Conservation (phyloP, 2,113 vertebrate genomes). For the Oriolus oriolus region DNA sequence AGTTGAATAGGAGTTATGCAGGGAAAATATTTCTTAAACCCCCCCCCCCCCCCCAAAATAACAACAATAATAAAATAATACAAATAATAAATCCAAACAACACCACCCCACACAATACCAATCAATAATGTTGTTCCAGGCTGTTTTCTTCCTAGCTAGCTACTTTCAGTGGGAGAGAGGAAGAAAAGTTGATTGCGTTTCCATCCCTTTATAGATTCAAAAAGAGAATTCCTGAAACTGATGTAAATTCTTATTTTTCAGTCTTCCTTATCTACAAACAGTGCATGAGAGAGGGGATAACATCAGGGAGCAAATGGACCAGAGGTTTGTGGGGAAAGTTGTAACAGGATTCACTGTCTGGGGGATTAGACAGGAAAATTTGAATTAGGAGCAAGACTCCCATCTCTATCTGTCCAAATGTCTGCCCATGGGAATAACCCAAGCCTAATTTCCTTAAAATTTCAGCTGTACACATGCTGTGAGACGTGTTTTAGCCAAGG, state of each 20-base stretch:
- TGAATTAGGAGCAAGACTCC: neutral
- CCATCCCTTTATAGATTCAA: neutral
- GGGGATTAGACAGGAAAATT: neutral
- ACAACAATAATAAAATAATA: neutral
- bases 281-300: neutral
- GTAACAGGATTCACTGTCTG: neutral
- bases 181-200: neutral
- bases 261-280: neutral
- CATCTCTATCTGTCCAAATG: neutral
- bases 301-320: neutral
- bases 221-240: neutral
- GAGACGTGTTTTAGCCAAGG: neutral
- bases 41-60: fast-evolving
- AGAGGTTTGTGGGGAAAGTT: neutral
- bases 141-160: neutral
- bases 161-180: neutral
- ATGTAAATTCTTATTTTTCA: neutral
- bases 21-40: neutral
- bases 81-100: neutral
- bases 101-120: neutral
- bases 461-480: neutral
- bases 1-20: neutral
- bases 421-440: neutral
- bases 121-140: neutral
- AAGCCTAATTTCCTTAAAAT: neutral